Evolutionary conservation across 2,888 invertebrate genomes (phyloP).

Genomic region (Barypeithes pellucidus): DNA sequence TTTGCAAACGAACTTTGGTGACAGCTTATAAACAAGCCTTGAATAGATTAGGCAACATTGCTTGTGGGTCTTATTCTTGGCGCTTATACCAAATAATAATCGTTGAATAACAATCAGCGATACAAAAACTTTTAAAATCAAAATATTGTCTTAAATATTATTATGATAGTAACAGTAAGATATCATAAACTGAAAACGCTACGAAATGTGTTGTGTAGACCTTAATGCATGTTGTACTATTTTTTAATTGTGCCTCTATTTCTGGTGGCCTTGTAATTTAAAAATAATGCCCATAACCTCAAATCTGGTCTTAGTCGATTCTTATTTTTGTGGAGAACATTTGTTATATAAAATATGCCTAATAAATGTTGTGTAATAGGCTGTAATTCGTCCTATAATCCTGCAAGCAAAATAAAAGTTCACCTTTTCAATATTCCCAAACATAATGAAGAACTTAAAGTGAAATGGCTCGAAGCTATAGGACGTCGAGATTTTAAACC

Average conservation of each 20-base stretch:
- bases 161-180: too few species aligned
- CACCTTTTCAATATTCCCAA: conserved; percentile 19
- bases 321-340: too few species aligned
- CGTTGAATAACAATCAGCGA: too few species aligned
- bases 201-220: too few species aligned
- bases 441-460: conserved; percentile 7
- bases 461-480: conserved; percentile 30
- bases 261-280: too few species aligned
- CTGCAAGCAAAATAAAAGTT: background rate
- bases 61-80: background rate
- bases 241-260: too few species aligned
- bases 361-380: conserved; percentile 35
- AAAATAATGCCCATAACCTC: background rate
- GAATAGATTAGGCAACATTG: too few species aligned
- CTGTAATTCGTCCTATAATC: conserved; percentile 14
- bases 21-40: background rate
- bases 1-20: background rate
- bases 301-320: background rate
- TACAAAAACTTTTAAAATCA: too few species aligned
- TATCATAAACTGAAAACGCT: too few species aligned
- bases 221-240: too few species aligned
- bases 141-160: too few species aligned
- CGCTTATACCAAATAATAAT: too few species aligned
- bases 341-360: conserved; percentile 8
- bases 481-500: conserved; percentile 25